Conservation (phyloP, 2,113 vertebrate species). For the Spermophilus dauricus region DNA sequence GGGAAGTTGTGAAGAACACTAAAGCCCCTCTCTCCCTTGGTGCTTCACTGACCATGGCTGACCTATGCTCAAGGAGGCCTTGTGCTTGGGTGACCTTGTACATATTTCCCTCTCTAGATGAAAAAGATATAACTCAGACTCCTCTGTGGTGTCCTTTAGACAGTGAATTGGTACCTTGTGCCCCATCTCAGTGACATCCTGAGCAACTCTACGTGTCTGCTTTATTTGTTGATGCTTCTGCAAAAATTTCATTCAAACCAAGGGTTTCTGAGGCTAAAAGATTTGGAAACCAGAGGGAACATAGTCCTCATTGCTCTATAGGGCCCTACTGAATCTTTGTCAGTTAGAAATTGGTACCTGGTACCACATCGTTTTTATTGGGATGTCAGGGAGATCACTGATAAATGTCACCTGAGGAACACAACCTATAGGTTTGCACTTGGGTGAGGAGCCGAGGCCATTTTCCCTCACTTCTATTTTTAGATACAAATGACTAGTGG, state of each 20-base stretch:
- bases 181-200: not conserved
- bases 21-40: not conserved
- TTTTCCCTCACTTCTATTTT: conserved; percentile 90
- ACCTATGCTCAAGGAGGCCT: not conserved
- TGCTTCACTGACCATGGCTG: not conserved
- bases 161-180: not conserved
- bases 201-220: not conserved
- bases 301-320: fast-evolving
- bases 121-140: not conserved
- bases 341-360: not conserved
- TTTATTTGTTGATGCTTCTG: not conserved
- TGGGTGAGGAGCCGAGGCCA: conserved; percentile 78
- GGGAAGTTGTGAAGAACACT: not conserved
- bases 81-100: not conserved
- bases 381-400: not conserved
- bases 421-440: not conserved
- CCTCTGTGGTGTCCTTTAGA: too few relatives aligned
- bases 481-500: conserved; percentile 83
- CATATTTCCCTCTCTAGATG: not conserved
- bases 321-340: not conserved
- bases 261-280: not conserved
- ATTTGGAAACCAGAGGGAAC: not conserved
- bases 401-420: not conserved
- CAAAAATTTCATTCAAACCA: not conserved
- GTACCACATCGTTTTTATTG: fast-evolving